These are phyloP conservation scores for Drosophila cardini DNA, from an alignment of 1,140 invertebrate genomes.

Conservation along the genomic window DNA sequence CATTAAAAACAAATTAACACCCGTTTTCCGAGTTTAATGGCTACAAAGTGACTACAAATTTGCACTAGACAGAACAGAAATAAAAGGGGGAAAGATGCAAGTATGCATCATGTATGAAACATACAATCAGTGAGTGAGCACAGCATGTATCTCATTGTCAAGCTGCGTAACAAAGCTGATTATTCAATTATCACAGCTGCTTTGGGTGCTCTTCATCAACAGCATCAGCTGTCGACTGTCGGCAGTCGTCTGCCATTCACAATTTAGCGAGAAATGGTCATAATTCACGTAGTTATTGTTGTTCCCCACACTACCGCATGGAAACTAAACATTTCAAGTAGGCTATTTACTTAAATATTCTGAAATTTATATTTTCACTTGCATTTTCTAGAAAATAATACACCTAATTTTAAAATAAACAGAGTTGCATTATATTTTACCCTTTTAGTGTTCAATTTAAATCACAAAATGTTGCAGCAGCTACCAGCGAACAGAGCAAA, in stretches of 20 bases:
- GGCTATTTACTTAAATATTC: no score
- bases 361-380: no score
- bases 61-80: conserved; percentile 50
- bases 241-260: conserved; percentile 47
- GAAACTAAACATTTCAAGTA: conserved; percentile 23
- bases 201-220: conserved; percentile 69
- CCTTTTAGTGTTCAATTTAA: background rate
- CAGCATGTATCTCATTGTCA: conserved; percentile 35
- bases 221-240: conserved; percentile 25
- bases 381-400: no score
- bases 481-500: background rate
- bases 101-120: background rate
- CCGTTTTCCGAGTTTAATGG: background rate
- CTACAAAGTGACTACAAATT: conserved; percentile 66
- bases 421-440: no score
- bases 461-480: background rate
- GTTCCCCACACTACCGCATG: conserved; percentile 36
- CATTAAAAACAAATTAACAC: conserved; percentile 58
- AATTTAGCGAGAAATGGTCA: conserved; percentile 56
- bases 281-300: conserved; percentile 56
- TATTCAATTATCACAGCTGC: conserved; percentile 77
- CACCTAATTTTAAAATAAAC: no score
- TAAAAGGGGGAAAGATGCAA: background rate
- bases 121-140: background rate
- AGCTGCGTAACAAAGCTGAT: conserved; percentile 68